These are phyloP conservation scores for Pristionchus maxplancki DNA, from an alignment of 2,888 invertebrate species.

Conservation along the genomic window DNA sequence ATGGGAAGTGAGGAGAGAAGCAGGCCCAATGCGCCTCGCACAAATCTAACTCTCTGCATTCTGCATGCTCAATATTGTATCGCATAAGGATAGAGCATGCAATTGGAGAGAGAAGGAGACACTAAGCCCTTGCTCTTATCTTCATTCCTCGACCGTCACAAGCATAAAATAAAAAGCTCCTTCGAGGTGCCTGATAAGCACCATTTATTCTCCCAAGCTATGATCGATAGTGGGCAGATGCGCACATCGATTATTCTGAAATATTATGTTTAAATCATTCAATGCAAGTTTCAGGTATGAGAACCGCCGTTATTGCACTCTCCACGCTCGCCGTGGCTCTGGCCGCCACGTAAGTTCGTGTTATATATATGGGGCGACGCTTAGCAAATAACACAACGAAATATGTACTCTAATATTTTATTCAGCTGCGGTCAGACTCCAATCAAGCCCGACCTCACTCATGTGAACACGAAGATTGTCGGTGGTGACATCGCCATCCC, in stretches of 20 bases:
- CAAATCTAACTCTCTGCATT: neutral
- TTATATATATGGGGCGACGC: neutral
- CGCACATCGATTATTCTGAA: neutral
- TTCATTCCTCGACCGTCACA: neutral
- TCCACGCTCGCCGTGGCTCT: conserved; percentile 38
- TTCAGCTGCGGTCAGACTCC: conserved; percentile 53
- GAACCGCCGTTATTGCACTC: conserved; percentile 15
- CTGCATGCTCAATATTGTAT: neutral
- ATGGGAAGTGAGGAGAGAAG: neutral
- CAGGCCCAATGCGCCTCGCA: neutral
- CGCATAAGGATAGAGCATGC: neutral
- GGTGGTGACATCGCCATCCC: conserved; percentile 47
- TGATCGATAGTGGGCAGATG: too few relatives aligned
- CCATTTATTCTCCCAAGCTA: neutral
- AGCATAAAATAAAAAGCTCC: neutral
- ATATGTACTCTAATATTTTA: too few relatives aligned
- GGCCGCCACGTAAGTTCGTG: conserved; percentile 31
- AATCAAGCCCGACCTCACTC: conserved; percentile 33
- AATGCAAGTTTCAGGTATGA: conserved; percentile 18
- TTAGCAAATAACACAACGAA: neutral
- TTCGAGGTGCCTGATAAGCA: neutral
- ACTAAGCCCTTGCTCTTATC: neutral
- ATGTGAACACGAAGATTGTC: conserved; percentile 35
- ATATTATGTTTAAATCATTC: neutral
- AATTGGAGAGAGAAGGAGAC: neutral